Evolutionary conservation across 1,140 invertebrate species (phyloP).

Genomic region (Bombus soroeensis): DNA sequence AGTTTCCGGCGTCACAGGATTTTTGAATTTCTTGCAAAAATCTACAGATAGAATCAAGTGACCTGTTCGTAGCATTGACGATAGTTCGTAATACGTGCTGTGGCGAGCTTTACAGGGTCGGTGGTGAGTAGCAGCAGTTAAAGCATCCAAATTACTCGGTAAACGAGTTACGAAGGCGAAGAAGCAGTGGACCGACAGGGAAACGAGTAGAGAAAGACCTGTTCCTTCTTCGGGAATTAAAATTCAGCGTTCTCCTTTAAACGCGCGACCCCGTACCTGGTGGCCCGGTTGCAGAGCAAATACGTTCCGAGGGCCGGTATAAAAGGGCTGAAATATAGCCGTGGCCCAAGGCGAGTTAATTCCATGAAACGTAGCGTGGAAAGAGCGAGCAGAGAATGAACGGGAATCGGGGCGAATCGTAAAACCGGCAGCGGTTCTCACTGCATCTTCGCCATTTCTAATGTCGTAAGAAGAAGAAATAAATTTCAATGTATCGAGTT

Average conservation of each 20-base stretch:
- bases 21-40: too few species aligned
- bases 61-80: too few species aligned
- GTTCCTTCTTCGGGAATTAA: background rate
- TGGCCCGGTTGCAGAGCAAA: background rate
- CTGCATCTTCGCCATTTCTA: background rate
- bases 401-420: constrained; percentile 24
- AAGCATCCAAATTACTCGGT: background rate
- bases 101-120: too few species aligned
- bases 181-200: background rate
- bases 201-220: background rate
- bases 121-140: background rate
- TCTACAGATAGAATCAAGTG: too few species aligned
- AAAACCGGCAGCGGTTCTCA: constrained; percentile 26
- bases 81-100: too few species aligned
- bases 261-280: background rate
- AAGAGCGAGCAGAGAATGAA: constrained; percentile 23
- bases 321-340: constrained; percentile 18
- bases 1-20: too few species aligned
- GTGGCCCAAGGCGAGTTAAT: constrained; percentile 37
- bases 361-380: constrained; percentile 30
- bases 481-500: background rate
- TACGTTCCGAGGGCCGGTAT: constrained; percentile 14
- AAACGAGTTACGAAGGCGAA: background rate
- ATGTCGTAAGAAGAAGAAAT: background rate
- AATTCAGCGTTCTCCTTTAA: constrained; percentile 5